Base-by-base conservation (phyloP, 2,888 invertebrate species). In the Epistrophella euchroma region DNA sequence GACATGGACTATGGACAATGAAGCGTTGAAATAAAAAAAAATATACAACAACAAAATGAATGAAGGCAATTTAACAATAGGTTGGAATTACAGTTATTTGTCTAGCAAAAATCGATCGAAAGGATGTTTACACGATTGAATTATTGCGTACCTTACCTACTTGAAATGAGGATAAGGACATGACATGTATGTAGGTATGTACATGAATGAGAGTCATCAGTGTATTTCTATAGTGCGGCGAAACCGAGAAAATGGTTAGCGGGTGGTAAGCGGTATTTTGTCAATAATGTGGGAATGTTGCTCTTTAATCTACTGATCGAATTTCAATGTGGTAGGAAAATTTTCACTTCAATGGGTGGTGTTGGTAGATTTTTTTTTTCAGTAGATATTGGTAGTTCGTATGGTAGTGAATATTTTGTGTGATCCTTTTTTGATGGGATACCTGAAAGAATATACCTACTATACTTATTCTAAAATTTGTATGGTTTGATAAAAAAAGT, bases 51-150 rank as follows among this genome's bases (percentile, higher is more conserved):
- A 68, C 68, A 78, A 70, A 25, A 40, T 62, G 62, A 47, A 81
- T 40, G 37, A 58, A 72, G 72, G 47, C 68, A 37, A 45, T 66
- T 45, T 19, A 78, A 86, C 77, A 82, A 82, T 73, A 58, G 73
- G 15, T 52, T 50, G 64, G 64, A 82, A 86, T 81, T 71, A 86
- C 86, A 86, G 86, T 86, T 86, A 82, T 82, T 73, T 77, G 50
- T 82, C 71, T 78, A 82, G 70, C 77, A 82, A 86, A 78, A 82
- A 82, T 70, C 82, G 70, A 82, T 74, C 60, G 82, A 82, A 82
- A 82, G 70, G 82, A 86, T 86, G 45, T 74, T 86, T 74, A 86
- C 71, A 82, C 74, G 82, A 73, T 64, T 86, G 77, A 86, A 82
- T 78, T 86, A 86, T 82, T 55, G 58, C 77, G 43, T 78, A 78